Percentiles rank a stretch among this genome's conserved stretches.
Conservation (phyloP, 2,888 invertebrate genomes). For the Panopea generosa region DNA sequence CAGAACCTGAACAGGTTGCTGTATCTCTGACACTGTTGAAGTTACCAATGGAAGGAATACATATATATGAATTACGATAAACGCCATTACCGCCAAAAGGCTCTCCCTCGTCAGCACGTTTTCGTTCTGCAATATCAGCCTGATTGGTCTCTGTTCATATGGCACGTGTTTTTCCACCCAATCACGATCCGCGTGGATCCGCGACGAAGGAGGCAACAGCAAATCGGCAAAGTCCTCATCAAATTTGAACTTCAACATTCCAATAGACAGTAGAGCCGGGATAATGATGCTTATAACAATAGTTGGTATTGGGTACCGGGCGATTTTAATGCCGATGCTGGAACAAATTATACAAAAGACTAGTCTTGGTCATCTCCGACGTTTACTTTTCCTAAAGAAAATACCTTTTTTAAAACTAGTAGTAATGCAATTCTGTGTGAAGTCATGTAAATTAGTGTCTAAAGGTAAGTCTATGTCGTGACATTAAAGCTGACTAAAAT, state of each 20-base stretch:
- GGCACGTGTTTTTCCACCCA: slow-evolving; percentile 57
- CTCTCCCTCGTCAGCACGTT: slow-evolving; percentile 53
- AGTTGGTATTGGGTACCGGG: slow-evolving; percentile 34
- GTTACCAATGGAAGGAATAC: no score
- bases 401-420: no score
- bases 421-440: no score
- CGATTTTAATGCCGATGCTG: slow-evolving; percentile 49
- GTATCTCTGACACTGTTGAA: no score
- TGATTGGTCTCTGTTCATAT: slow-evolving; percentile 50
- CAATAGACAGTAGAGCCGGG: slow-evolving; percentile 44
- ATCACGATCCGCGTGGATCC: slow-evolving; percentile 50
- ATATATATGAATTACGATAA: no score
- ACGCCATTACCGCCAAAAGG: slow-evolving; percentile 50
- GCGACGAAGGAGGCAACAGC: slow-evolving; percentile 50
- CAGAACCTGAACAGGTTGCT: no score
- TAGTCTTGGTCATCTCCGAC: no score
- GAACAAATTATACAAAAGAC: slow-evolving; percentile 4
- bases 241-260: slow-evolving; percentile 51
- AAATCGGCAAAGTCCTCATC: slow-evolving; percentile 59
- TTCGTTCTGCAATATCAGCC: slow-evolving; percentile 51
- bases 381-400: no score
- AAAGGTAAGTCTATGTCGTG: no score
- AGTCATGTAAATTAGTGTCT: no score
- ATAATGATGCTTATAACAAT: slow-evolving; percentile 46
- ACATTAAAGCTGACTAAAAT: no score